Base-by-base conservation (phyloP, 2,113 vertebrate species). In the Paradisaea rubra region DNA sequence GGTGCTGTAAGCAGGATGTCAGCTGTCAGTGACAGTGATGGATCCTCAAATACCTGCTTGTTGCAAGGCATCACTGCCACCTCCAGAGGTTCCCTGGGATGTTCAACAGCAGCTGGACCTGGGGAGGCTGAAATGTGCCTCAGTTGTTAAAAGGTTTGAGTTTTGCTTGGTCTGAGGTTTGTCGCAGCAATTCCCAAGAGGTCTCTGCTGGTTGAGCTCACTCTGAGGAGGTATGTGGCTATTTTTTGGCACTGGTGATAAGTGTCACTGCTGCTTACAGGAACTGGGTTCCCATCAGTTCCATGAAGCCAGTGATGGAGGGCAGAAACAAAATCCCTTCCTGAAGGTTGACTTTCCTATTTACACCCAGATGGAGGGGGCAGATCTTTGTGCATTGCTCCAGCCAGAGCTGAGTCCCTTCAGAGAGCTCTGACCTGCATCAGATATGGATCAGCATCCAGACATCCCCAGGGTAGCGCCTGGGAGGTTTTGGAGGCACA, bases 41-140 rank as follows among this genome's bases (percentile, higher is more conserved):
- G 91, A 83, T 60, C 88, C 63, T 86, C 81, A 53, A 44, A 89
- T 72, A 65, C 22, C 82, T 60, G 65, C 37, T 76, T 61, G 78
- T 49, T 87, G 88, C 35, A 10, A 81, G 63, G 85, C 33, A 41
- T 44, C 2, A 0, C 66, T 41, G 22, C 44, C 33, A 13, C 35
- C 44, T 33, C 3, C 10, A 41, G 63, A 72, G 57, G 13, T 79
- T 66, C 18, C 52, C 23, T 37, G 42, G 25, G 23, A 66, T 79
- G 35, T 88, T 66, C 59, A 56, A 17, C 27, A 83, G 83, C 66
- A 53, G 71, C 54, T 66, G 52, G 20, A 66, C 53, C 13, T 20
- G 5, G n/a, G 33, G 31, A 57, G 57, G 71, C 90, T 53, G 68
- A 53, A 53, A 59, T 21, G 63, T 28, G 54, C 76, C 72, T 83